Conservation (phyloP, 2,888 invertebrate species). For the Heliconius ismenius region DNA sequence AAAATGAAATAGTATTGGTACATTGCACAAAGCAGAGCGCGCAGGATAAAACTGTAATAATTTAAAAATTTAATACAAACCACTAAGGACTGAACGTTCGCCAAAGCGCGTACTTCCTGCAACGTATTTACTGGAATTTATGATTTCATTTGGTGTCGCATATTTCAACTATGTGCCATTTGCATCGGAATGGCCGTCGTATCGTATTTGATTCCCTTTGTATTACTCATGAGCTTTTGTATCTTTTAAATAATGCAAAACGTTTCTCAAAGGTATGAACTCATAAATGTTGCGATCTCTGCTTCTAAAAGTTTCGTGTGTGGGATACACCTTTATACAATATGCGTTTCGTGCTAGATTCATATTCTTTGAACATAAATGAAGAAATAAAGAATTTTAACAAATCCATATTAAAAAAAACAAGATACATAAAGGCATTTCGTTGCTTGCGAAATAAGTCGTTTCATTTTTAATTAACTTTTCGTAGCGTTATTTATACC, state of each 20-base stretch:
- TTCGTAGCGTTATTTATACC: conserved; percentile 36
- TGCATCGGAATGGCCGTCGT: conserved; percentile 66
- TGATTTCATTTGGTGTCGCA: conserved; percentile 77
- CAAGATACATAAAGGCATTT: conserved; percentile 24
- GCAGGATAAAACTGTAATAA: conserved; percentile 34
- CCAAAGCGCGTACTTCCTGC: conserved; percentile 45
- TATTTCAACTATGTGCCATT: conserved; percentile 68
- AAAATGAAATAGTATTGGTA: background rate
- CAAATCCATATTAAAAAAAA: conserved; percentile 12
- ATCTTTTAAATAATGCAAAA: conserved; percentile 35
- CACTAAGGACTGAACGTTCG: conserved; percentile 40
- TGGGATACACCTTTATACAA: background rate
- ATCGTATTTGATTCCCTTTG: conserved; percentile 57
- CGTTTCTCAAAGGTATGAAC: conserved; percentile 12
- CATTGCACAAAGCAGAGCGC: conserved; percentile 21
- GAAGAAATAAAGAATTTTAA: background rate
- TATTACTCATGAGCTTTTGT: conserved; percentile 41
- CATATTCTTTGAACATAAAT: background rate
- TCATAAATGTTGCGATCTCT: background rate
- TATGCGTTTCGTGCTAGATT: background rate
- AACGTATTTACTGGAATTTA: conserved; percentile 70
- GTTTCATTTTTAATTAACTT: conserved; percentile 41
- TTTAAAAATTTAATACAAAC: conserved; percentile 41
- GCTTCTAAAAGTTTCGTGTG: background rate
- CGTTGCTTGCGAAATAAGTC: conserved; percentile 33